Evolutionary conservation across 2,888 invertebrate genomes (phyloP), one percentile per base, ranked within the genome.

Genomic region (Drosophila monieri): DNA sequence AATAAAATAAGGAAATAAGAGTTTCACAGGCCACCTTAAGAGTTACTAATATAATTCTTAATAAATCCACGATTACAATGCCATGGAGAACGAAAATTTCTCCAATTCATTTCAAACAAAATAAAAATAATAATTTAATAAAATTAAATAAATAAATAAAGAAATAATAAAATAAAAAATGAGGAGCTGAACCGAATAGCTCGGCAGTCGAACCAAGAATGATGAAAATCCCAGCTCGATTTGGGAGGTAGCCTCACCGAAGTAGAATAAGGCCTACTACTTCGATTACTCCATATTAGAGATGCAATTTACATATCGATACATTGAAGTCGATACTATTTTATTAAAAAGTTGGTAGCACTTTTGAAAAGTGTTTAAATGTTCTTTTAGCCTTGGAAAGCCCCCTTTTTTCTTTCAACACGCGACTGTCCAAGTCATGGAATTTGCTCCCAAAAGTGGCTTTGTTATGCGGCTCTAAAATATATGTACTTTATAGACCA

Each of bases 361-460:
- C 4, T 18, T 18, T 43, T 21, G 9, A 18, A 43, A 10, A 43
- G 21, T 21, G 43, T 21, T 43, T 43, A 18, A 43, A 8, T 41
- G 18, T 2, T 9, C 9, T 1, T 9, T 27, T 27, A 27, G 27
- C 18, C 18, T 32, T 32, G 37, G 37, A 39, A 35, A 39, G 41
- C 35, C 15, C 37, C 27, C n/a, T 25, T 18, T 51, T 58, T 49
- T 21, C 44, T 15, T 10, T 5, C 35, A 43, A 51, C 53, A 49
- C 59, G 51, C 54, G 67, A 72, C 68, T 73, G 15, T 6, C n/a
- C 27, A 1, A 15, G 77, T 66, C 74, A 61, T 49, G 58, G 66
- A 74, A 74, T 74, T 70, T 41, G 30, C 10, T 51, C n/a, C 35
- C 39, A 61, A 66, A 61, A 66, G 59, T 61, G 51, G 60, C 55